These are phyloP conservation scores for Cryptocephalus primarius DNA, from an alignment of 2,888 invertebrate species.

Conservation along the genomic window DNA sequence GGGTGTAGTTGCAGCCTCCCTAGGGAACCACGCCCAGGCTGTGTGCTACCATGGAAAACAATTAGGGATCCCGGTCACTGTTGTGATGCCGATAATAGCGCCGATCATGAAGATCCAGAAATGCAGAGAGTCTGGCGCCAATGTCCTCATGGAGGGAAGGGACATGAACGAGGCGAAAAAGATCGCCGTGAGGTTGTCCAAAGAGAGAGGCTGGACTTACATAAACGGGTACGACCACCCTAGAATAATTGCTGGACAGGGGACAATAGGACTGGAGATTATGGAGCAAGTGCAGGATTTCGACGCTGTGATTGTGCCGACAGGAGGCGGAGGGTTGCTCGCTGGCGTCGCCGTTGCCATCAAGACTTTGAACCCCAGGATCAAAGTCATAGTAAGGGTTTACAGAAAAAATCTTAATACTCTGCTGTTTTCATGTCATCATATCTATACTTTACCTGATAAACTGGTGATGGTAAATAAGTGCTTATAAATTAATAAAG, in stretches of 20 bases:
- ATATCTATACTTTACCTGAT: no score
- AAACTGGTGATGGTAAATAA: no score
- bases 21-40: constrained; percentile 89
- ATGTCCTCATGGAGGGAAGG: constrained; percentile 69
- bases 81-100: constrained; percentile 92
- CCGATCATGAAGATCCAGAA: constrained; percentile 93
- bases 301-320: constrained; percentile 84
- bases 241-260: constrained; percentile 90
- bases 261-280: constrained; percentile 88
- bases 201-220: constrained; percentile 61
- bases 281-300: constrained; percentile 73
- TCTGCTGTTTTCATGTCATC: no score
- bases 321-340: constrained; percentile 88
- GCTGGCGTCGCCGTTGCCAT: constrained; percentile 85
- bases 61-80: constrained; percentile 53
- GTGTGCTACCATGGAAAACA: constrained; percentile 58
- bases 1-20: constrained; percentile 87
- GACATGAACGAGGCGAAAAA: constrained; percentile 79
- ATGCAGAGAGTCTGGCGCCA: constrained; percentile 75
- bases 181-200: constrained; percentile 64
- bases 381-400: constrained; percentile 70
- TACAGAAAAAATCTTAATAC: no score
- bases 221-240: constrained; percentile 94
- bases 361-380: constrained; percentile 72
- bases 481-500: background rate